Evolutionary conservation across 2,797 vertebrate genomes (phyloP), one percentile per base, ranked within the genome.

Genomic region (Delichon dasypus): DNA sequence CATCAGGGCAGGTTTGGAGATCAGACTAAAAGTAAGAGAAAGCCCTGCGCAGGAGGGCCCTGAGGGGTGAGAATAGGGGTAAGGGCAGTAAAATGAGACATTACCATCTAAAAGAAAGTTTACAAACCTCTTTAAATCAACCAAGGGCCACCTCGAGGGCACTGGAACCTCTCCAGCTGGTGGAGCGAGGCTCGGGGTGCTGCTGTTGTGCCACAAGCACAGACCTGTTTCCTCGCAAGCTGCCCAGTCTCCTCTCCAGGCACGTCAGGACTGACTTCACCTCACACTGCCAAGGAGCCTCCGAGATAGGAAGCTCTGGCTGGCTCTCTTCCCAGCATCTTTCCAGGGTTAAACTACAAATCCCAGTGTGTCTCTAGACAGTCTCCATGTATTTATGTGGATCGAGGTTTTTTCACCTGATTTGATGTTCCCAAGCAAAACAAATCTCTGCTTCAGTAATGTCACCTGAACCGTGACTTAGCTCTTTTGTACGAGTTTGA

Each of bases 381-480:
- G 7, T 16, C 15, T 51, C 68, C 15, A 1, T 4, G 17, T 18
- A 21, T 44, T 73, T 53, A 6, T 3, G 6, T 34, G 16, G 5
- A 10, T 7, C 45, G 6, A 4, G 22, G 3, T 20, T 44, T 51
- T 7, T 3, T 3, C 34, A 30, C 42, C 29, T 9, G 11, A 3
- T 32, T 0, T 36, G 68, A 48, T 77, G 57, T 26, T 58, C 26
- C 74, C 42, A 48, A 38, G 13, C 32, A 67, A 67, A 83, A 90
- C 18, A 55, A 86, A 62, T 51, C 22, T 34, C 51, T 38, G 29
- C 61, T 61, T 67, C 65, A 40, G 17, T 29, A 11, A 7, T 4
- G 17, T 11, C 53, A 60, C 74, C 66, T 17, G 53, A 62, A 45
- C 29, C 0, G 1, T 15, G 34, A 38, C 30, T 65, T 42, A 12